Evolutionary conservation across 2,888 invertebrate species (phyloP).

Genomic region (Noctua janthina): DNA sequence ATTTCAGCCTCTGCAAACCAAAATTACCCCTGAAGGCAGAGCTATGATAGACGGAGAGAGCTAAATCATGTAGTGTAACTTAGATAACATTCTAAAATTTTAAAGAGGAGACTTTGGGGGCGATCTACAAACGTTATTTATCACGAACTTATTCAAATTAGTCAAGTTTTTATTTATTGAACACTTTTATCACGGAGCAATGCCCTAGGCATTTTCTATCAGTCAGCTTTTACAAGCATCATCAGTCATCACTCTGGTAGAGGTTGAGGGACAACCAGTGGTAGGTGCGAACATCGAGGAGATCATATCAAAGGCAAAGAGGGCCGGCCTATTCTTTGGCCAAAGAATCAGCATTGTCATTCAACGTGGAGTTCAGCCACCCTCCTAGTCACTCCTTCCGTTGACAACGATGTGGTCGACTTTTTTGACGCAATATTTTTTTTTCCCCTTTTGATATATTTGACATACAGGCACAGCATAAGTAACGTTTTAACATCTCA

Average conservation of each 20-base stretch:
- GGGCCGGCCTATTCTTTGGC: not conserved
- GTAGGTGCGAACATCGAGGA: not conserved
- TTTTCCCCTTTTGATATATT: not conserved
- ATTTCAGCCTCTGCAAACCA: not conserved
- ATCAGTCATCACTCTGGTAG: not conserved
- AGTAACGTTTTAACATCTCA: not conserved
- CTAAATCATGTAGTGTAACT: slow-evolving; percentile 23
- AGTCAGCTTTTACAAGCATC: not conserved
- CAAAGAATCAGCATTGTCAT: not conserved
- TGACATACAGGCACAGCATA: too few relatives aligned
- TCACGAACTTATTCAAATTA: not conserved
- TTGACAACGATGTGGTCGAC: not conserved
- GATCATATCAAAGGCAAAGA: not conserved
- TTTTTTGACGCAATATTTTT: not conserved
- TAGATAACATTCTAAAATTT: not conserved
- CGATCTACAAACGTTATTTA: not conserved
- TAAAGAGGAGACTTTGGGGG: not conserved
- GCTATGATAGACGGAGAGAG: slow-evolving; percentile 27
- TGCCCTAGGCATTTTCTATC: not conserved
- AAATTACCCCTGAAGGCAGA: not conserved
- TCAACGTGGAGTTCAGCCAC: not conserved
- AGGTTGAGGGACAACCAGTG: not conserved
- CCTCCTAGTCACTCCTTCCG: not conserved
- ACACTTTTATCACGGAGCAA: not conserved
- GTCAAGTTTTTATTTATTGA: not conserved